These are phyloP conservation scores for Eupithecia centaureata DNA, from an alignment of 2,888 invertebrate species.

Conservation along the genomic window DNA sequence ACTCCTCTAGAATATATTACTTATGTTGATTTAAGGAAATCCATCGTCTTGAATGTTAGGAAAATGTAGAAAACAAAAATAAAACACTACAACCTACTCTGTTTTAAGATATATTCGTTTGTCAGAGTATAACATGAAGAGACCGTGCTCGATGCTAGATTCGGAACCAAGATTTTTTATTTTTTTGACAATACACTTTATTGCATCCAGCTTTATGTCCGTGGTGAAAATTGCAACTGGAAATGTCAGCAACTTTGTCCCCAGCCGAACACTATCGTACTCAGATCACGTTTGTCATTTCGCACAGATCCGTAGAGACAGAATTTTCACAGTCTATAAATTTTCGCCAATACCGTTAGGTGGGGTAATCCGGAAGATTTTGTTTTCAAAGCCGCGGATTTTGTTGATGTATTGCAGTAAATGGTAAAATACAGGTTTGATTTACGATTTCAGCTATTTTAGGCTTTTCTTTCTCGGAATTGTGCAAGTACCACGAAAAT, in stretches of 20 bases:
- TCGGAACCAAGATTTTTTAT: background rate
- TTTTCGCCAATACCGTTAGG: constrained; percentile 61
- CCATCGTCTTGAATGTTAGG: background rate
- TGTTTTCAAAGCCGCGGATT: constrained; percentile 48
- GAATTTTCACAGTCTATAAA: constrained; percentile 79
- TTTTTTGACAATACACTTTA: constrained; percentile 12
- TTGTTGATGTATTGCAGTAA: constrained; percentile 50
- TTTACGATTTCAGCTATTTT: constrained; percentile 20
- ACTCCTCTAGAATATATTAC: too few relatives aligned
- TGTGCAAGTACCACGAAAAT: background rate
- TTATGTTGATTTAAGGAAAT: background rate
- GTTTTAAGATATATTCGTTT: background rate
- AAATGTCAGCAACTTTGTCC: constrained; percentile 36
- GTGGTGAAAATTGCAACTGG: constrained; percentile 25
- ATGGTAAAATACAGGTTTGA: constrained; percentile 44
- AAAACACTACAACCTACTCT: background rate
- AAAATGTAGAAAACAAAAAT: background rate
- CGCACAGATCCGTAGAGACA: constrained; percentile 64
- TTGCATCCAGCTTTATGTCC: constrained; percentile 13
- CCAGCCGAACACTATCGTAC: constrained; percentile 41
- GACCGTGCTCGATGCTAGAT: constrained; percentile 1
- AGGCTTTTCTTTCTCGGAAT: background rate
- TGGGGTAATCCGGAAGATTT: constrained; percentile 63
- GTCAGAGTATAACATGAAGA: background rate
- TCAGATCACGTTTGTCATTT: constrained; percentile 75